A percentile compares a stretch with the other conserved stretches of the same genome.
Evolutionary conservation across 2,888 invertebrate genomes (phyloP).

Genomic region (Trissolcus japonicus): DNA sequence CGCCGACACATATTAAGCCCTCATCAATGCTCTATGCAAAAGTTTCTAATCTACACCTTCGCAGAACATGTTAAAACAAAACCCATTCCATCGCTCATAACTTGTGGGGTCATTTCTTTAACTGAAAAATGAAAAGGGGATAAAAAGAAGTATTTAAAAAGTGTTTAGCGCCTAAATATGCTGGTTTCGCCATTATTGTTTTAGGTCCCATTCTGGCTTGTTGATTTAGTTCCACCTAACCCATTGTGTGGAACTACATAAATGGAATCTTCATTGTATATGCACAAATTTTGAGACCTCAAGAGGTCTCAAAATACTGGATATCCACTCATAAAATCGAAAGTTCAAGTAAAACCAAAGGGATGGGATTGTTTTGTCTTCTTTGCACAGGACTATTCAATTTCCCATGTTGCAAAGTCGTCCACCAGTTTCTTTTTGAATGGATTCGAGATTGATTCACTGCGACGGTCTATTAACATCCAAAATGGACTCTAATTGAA

Average conservation of each 20-base stretch:
- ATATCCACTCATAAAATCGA: slow-evolving; percentile 20
- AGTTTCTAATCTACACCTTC: no score
- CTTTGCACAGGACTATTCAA: not conserved
- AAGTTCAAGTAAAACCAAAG: not conserved
- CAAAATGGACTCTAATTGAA: slow-evolving; percentile 23
- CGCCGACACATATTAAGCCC: no score
- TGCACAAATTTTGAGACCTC: slow-evolving; percentile 6
- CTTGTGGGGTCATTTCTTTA: no score
- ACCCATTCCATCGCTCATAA: no score
- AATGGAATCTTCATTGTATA: slow-evolving; percentile 35
- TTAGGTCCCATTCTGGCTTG: slow-evolving; percentile 30
- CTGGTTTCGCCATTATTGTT: slow-evolving; percentile 40
- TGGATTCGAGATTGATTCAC: slow-evolving; percentile 9
- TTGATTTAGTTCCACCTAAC: slow-evolving; percentile 22
- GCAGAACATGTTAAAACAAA: no score
- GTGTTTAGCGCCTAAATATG: slow-evolving; percentile 21
- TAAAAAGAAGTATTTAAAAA: slow-evolving; percentile 19
- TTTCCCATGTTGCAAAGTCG: not conserved
- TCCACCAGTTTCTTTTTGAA: slow-evolving; percentile 1
- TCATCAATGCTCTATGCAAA: no score
- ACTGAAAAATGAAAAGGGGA: slow-evolving; percentile 4
- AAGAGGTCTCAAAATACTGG: slow-evolving; percentile 32
- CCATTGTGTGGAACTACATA: slow-evolving; percentile 20
- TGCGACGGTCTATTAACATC: slow-evolving; percentile 3
- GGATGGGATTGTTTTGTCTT: slow-evolving; percentile 9